These are phyloP conservation scores for Drosophila vallismaia DNA, from an alignment of 2,888 invertebrate genomes.

Conservation along the genomic window DNA sequence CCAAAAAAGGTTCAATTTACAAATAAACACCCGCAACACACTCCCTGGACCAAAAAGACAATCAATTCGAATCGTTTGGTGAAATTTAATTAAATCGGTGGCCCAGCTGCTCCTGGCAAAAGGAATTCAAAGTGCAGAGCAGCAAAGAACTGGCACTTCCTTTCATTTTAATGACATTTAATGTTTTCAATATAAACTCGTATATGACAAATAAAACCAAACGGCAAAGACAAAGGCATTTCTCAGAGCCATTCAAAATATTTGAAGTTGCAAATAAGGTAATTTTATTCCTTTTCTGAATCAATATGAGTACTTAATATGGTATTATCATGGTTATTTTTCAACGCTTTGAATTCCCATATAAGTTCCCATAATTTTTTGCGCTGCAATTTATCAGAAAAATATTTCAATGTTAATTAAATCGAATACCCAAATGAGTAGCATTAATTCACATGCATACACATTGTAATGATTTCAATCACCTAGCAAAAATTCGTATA, in stretches of 20 bases:
- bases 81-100: slow-evolving; percentile 34
- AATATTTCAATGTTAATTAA: slow-evolving; percentile 68
- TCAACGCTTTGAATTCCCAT: slow-evolving; percentile 9
- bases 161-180: slow-evolving; percentile 30
- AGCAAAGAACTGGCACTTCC: background rate
- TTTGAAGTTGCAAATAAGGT: background rate
- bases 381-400: slow-evolving; percentile 29
- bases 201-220: slow-evolving; percentile 4
- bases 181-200: slow-evolving; percentile 12
- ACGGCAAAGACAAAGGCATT: background rate
- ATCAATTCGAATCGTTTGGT: background rate
- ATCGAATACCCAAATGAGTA: slow-evolving; percentile 56
- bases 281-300: background rate
- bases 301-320: too few relatives aligned
- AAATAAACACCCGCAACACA: too few relatives aligned
- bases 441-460: slow-evolving; percentile 24
- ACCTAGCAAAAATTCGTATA: background rate
- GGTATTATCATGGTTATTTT: too few relatives aligned
- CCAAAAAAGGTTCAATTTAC: background rate
- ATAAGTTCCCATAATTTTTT: slow-evolving; percentile 20
- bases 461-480: slow-evolving; percentile 3
- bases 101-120: background rate
- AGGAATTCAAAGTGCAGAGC: slow-evolving; percentile 12
- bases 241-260: background rate
- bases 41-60: slow-evolving; percentile 3